phyloP scores from a whole-genome alignment of 1,140 invertebrate genomes.

The Dolichoris vasculosae region DNA sequence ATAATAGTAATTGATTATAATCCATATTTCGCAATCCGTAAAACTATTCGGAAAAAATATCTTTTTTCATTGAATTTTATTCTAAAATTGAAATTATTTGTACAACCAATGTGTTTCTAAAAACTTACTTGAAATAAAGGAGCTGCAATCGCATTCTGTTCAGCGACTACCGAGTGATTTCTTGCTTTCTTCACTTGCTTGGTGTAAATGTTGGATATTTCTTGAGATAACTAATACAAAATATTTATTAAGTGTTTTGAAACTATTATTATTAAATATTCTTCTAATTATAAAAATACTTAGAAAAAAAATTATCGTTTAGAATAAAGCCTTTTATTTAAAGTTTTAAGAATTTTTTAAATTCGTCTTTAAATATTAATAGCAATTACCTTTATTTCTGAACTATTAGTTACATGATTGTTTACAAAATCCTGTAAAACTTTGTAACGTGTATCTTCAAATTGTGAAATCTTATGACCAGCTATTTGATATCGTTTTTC shows the following conservation, averaged over 20 bases:
- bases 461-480: conserved; percentile 57
- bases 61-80: background rate
- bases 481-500: conserved; percentile 55
- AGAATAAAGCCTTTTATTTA: background rate
- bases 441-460: conserved; percentile 60
- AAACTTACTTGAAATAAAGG: conserved; percentile 60
- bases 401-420: conserved; percentile 57
- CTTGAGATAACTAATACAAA: conserved; percentile 58
- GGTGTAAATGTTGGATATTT: conserved; percentile 55
- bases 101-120: too few species aligned
- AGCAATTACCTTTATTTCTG: conserved; percentile 56
- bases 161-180: conserved; percentile 43
- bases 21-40: conserved; percentile 63
- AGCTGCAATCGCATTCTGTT: conserved; percentile 59
- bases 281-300: background rate
- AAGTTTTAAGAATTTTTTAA: background rate
- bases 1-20: conserved; percentile 64
- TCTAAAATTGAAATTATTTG: background rate
- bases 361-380: background rate
- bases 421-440: conserved; percentile 58
- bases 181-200: conserved; percentile 53
- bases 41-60: conserved; percentile 49
- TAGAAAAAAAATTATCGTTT: background rate
- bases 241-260: too few species aligned
- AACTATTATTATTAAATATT: background rate